A percentile compares a stretch with the other conserved stretches of the same genome.
Conservation (phyloP, 1,140 invertebrate species). For the Lasioglossum albipes region DNA sequence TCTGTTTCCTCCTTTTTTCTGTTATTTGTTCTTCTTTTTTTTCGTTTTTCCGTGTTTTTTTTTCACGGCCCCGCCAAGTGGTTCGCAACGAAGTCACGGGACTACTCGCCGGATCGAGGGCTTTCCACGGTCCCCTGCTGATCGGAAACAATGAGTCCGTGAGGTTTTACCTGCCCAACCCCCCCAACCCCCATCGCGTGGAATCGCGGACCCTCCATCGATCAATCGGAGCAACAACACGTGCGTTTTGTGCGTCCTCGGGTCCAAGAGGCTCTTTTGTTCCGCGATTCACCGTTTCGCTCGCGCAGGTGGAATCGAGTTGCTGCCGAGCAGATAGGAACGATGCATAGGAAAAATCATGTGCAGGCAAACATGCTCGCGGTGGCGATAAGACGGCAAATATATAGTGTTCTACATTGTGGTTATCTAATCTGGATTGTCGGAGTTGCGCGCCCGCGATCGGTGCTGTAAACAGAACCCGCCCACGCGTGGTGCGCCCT, state of each 20-base stretch:
- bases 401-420: too few species aligned
- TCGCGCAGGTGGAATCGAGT: too few species aligned
- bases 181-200: neutral
- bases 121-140: neutral
- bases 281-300: too few species aligned
- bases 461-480: too few species aligned
- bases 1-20: neutral
- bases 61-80: neutral
- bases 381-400: too few species aligned
- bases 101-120: neutral
- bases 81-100: constrained; percentile 13
- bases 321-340: too few species aligned
- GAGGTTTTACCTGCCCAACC: neutral
- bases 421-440: too few species aligned
- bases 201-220: neutral
- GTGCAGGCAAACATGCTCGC: too few species aligned
- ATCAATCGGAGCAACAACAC: neutral
- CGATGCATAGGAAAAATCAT: too few species aligned
- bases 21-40: constrained; percentile 4
- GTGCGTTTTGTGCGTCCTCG: neutral
- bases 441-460: too few species aligned
- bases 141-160: neutral
- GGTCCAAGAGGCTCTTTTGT: neutral
- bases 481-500: too few species aligned
- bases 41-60: neutral